Conservation (phyloP, 2,797 vertebrate species). For the Labeo calbasu region DNA sequence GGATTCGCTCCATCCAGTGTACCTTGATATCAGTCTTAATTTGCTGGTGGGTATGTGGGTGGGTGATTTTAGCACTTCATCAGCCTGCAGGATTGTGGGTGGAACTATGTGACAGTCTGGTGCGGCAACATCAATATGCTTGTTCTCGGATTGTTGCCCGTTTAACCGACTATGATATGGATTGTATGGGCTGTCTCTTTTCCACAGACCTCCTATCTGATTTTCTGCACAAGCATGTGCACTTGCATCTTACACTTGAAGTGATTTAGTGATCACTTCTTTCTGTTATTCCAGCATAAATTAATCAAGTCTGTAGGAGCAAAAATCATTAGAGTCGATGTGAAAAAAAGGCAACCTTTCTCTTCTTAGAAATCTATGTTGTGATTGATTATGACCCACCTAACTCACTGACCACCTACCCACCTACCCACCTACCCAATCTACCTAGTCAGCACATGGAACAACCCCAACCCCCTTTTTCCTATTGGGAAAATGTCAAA, state of each 20-base stretch:
- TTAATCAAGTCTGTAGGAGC: neutral
- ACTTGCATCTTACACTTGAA: conserved; percentile 17
- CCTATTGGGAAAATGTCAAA: conserved; percentile 32
- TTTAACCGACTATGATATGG: conserved; percentile 25
- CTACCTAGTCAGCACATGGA: conserved; percentile 37
- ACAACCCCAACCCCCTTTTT: conserved; percentile 22
- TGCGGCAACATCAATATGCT: conserved; percentile 36
- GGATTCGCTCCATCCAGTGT: neutral
- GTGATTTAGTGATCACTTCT: conserved; percentile 25
- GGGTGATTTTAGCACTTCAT: conserved; percentile 35
- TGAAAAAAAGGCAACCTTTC: neutral
- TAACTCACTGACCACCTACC: conserved; percentile 28
- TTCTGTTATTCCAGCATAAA: conserved; percentile 43
- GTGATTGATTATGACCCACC: conserved; percentile 33
- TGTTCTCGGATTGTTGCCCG: conserved; percentile 35
- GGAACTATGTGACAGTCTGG: conserved; percentile 37
- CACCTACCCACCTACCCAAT: conserved; percentile 35
- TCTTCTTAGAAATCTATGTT: conserved; percentile 42
- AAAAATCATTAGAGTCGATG: conserved; percentile 31
- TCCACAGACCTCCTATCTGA: conserved; percentile 18
- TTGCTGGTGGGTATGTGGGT: conserved; percentile 10
- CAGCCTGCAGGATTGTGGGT: conserved; percentile 20
- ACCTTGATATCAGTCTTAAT: conserved; percentile 44
- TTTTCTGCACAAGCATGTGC: conserved; percentile 23
- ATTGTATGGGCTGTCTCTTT: conserved; percentile 23